These are phyloP conservation scores for Dexiosoma caninum DNA, from an alignment of 2,888 invertebrate genomes.

Conservation along the genomic window DNA sequence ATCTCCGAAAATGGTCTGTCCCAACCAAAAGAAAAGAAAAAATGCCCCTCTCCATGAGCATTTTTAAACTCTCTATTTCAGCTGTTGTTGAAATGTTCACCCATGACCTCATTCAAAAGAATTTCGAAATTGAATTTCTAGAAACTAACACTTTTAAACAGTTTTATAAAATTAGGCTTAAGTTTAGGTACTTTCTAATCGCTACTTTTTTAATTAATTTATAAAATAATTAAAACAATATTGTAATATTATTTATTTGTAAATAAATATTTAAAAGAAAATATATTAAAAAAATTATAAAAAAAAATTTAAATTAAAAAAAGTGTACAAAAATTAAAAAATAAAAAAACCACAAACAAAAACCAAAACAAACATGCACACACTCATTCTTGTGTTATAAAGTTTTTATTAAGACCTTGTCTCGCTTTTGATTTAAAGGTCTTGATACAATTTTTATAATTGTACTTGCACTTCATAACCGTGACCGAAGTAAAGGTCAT, in stretches of 20 bases:
- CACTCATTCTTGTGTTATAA: background rate
- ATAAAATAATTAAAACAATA: slow-evolving; percentile 69
- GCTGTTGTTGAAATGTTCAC: slow-evolving; percentile 34
- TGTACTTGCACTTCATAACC: background rate
- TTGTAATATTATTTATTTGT: slow-evolving; percentile 78
- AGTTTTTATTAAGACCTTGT: slow-evolving; percentile 46
- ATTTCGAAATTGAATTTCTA: slow-evolving; percentile 46
- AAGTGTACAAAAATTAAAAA: slow-evolving; percentile 65
- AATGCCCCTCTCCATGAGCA: slow-evolving; percentile 20
- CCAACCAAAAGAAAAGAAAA: background rate
- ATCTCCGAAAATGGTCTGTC: slow-evolving; percentile 13
- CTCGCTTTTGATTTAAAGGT: slow-evolving; percentile 22
- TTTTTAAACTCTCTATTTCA: slow-evolving; percentile 36
- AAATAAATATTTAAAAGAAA: slow-evolving; percentile 74
- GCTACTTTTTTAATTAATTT: slow-evolving; percentile 68
- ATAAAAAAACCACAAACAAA: slow-evolving; percentile 26
- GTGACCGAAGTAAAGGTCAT: slow-evolving; percentile 40
- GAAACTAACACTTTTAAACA: slow-evolving; percentile 65
- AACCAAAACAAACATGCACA: slow-evolving; percentile 32
- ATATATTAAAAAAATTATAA: slow-evolving; percentile 66
- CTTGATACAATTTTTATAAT: slow-evolving; percentile 35
- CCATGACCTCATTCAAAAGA: background rate
- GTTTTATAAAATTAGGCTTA: slow-evolving; percentile 70
- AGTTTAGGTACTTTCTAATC: slow-evolving; percentile 71
- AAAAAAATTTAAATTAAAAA: slow-evolving; percentile 71